Conservation (phyloP, 2,113 vertebrate species). For the Puffinus mauretanicus region DNA sequence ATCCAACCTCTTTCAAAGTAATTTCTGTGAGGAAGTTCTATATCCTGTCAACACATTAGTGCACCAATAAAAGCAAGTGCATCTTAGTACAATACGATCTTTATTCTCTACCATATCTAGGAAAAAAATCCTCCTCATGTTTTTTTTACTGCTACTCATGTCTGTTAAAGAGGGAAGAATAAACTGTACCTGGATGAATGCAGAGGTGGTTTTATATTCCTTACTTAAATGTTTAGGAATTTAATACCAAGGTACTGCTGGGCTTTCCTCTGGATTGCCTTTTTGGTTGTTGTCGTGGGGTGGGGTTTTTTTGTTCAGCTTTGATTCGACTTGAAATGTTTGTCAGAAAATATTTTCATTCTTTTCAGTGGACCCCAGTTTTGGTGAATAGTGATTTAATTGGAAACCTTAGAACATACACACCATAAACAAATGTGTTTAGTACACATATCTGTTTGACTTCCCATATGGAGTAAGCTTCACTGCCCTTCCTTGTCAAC, state of each 20-base stretch:
- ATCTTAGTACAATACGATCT: neutral
- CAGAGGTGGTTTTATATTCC: slow-evolving; percentile 35
- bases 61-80: neutral
- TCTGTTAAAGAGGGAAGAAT: neutral
- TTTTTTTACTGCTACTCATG: neutral
- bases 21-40: neutral
- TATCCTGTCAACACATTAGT: neutral
- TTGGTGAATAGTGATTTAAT: slow-evolving; percentile 8
- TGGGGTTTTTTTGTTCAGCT: neutral
- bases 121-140: neutral
- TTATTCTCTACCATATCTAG: neutral
- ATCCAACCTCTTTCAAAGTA: neutral
- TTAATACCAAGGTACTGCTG: neutral
- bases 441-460: neutral
- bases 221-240: slow-evolving; percentile 37
- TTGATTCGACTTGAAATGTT: slow-evolving; percentile 20
- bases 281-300: neutral
- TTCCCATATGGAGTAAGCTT: slow-evolving; percentile 18
- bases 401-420: slow-evolving; percentile 26
- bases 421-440: neutral
- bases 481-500: slow-evolving; percentile 47
- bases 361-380: neutral
- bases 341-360: slow-evolving; percentile 7
- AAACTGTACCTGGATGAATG: slow-evolving; percentile 10
- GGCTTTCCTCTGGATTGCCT: neutral